Conservation (phyloP, 2,888 invertebrate species). For the Zelleria hepariella region DNA sequence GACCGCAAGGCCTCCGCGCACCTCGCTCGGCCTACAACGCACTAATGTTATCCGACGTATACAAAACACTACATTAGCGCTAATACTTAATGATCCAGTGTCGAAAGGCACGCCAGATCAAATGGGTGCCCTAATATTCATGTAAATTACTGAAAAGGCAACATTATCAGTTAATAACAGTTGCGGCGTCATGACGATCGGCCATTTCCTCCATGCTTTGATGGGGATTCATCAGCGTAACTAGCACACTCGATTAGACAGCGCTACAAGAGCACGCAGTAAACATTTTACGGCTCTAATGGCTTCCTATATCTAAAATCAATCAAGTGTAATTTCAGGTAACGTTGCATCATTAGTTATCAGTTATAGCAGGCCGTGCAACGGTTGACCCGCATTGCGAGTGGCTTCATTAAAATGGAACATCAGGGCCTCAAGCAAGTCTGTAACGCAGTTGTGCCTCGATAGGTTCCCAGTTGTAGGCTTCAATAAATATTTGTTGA, state of each 20-base stretch:
- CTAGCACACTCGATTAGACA: constrained; percentile 13
- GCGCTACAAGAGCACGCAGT: background rate
- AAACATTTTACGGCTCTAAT: constrained; percentile 23
- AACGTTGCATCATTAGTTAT: constrained; percentile 38
- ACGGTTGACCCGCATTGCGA: constrained; percentile 49
- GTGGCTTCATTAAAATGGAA: constrained; percentile 51
- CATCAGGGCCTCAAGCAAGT: too few species aligned
- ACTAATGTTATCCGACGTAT: background rate
- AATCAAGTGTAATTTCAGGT: constrained; percentile 39
- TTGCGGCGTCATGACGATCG: too few species aligned
- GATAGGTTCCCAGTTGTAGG: too few species aligned
- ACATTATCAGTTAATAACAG: background rate
- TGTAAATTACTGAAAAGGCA: background rate
- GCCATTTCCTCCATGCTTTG: background rate
- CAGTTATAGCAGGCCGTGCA: constrained; percentile 24
- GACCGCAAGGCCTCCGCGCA: constrained; percentile 40
- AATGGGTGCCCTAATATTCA: background rate
- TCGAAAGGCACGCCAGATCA: background rate
- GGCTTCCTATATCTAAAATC: constrained; percentile 43
- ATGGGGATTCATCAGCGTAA: background rate
- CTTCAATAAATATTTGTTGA: too few species aligned
- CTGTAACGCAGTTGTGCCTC: too few species aligned
- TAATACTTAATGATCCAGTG: background rate
- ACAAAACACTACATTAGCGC: background rate
- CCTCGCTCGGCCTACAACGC: background rate